Percentiles rank a stretch among this genome's conserved stretches.
Conservation (phyloP, 2,888 invertebrate genomes). For the Bursaphelenchus okinawaensis region DNA sequence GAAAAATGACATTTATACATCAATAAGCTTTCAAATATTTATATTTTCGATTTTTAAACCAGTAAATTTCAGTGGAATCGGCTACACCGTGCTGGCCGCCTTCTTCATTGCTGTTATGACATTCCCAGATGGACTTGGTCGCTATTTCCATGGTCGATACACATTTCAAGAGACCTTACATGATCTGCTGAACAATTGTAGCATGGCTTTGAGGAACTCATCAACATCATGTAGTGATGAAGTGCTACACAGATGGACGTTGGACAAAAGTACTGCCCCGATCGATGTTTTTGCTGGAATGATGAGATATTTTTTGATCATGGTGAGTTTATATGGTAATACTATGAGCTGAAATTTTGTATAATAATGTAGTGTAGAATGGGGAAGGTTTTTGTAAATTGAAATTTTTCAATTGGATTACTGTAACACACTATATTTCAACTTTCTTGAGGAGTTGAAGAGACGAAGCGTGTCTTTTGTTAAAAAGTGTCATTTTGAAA, state of each 20-base stretch:
- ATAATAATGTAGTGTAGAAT: too few relatives aligned
- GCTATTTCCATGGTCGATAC: conserved; percentile 62
- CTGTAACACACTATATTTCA: too few relatives aligned
- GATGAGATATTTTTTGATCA: conserved; percentile 34
- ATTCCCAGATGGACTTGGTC: conserved; percentile 84
- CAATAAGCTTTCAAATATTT: not conserved
- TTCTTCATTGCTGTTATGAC: conserved; percentile 67
- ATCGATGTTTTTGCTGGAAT: conserved; percentile 17
- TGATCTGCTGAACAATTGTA: conserved; percentile 35
- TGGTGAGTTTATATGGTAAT: too few relatives aligned
- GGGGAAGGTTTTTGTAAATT: too few relatives aligned
- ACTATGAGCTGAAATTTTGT: too few relatives aligned
- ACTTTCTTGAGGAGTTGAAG: too few relatives aligned
- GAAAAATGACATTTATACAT: not conserved
- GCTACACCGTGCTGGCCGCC: conserved; percentile 42
- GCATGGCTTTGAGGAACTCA: conserved; percentile 29
- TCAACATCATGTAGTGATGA: conserved; percentile 25
- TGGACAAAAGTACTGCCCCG: not conserved
- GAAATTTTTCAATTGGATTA: too few relatives aligned
- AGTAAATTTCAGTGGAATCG: conserved; percentile 25
- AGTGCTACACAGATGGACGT: conserved; percentile 26
- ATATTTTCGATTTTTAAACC: not conserved
- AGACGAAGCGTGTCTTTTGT: too few relatives aligned
- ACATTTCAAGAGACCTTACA: not conserved
- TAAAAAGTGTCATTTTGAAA: too few relatives aligned